A percentile compares a stretch with the other conserved stretches of the same genome.
Evolutionary conservation across 1,140 invertebrate species (phyloP).

Genomic region (Drusus annulatus): DNA sequence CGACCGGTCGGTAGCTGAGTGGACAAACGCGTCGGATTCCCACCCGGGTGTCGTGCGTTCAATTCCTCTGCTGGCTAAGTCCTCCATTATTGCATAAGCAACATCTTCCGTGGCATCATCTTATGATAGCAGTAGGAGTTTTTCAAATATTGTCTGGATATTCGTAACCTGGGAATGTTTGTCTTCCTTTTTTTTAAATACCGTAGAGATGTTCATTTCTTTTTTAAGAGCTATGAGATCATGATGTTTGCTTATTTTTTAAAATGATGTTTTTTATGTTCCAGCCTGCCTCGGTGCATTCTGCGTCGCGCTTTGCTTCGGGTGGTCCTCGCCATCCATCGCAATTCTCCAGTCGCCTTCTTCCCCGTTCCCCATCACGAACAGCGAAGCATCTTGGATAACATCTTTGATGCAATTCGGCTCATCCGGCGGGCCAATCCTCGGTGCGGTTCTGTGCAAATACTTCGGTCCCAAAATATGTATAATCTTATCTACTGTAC

Average conservation of each 20-base stretch:
- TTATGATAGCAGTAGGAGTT: too few relatives aligned
- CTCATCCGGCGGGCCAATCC: slow-evolving; percentile 44
- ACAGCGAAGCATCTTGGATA: slow-evolving; percentile 54
- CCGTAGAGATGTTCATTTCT: too few relatives aligned
- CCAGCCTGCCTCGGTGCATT: slow-evolving; percentile 37
- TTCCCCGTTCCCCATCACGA: slow-evolving; percentile 43
- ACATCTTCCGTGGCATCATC: too few relatives aligned
- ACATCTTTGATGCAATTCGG: slow-evolving; percentile 46
- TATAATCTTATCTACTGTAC: slow-evolving; percentile 59
- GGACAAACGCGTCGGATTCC: too few relatives aligned
- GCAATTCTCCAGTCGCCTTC: slow-evolving; percentile 42
- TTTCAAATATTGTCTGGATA: too few relatives aligned
- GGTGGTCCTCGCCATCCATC: slow-evolving; percentile 49
- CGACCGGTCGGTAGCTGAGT: too few relatives aligned
- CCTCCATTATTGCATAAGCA: too few relatives aligned
- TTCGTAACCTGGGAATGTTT: too few relatives aligned
- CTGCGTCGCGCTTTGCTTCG: slow-evolving; percentile 36
- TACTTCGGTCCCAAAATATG: slow-evolving; percentile 62
- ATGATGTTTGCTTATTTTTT: background rate
- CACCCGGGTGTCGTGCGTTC: too few relatives aligned
- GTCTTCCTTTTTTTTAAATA: too few relatives aligned
- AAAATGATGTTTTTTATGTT: slow-evolving; percentile 12
- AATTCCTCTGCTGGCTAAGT: too few relatives aligned
- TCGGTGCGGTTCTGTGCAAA: slow-evolving; percentile 57
- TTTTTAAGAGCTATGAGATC: too few relatives aligned